These are phyloP conservation scores for Tipula helvola DNA, from an alignment of 2,888 invertebrate species.

Conservation along the genomic window DNA sequence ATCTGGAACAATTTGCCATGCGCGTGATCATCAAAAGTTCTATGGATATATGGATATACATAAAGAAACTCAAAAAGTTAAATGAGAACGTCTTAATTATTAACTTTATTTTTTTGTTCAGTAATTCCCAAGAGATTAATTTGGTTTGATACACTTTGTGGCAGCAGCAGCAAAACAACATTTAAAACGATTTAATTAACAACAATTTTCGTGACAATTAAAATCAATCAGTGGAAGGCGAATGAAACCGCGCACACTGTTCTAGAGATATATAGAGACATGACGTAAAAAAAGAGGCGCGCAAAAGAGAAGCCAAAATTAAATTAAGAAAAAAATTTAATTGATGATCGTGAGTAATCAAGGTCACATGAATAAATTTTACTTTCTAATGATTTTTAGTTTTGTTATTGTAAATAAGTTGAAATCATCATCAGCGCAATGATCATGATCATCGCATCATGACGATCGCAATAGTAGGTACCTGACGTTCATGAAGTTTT, in stretches of 20 bases:
- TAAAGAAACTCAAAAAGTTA: neutral
- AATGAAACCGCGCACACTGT: neutral
- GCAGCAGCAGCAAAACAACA: neutral
- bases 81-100: neutral
- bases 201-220: constrained; percentile 4
- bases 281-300: neutral
- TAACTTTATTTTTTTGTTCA: neutral
- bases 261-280: neutral
- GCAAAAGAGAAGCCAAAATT: neutral
- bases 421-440: neutral
- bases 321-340: neutral
- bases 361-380: neutral
- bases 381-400: neutral
- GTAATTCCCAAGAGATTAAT: neutral
- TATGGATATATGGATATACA: neutral
- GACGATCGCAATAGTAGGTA: neutral
- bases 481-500: neutral
- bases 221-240: neutral
- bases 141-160: neutral
- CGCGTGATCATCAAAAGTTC: neutral
- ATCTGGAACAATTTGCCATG: neutral
- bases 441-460: neutral
- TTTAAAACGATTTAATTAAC: neutral
- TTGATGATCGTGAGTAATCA: constrained; percentile 4
- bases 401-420: neutral